Base-by-base conservation (phyloP, 2,797 vertebrate genomes). In the Lophotriccus pileatus region DNA sequence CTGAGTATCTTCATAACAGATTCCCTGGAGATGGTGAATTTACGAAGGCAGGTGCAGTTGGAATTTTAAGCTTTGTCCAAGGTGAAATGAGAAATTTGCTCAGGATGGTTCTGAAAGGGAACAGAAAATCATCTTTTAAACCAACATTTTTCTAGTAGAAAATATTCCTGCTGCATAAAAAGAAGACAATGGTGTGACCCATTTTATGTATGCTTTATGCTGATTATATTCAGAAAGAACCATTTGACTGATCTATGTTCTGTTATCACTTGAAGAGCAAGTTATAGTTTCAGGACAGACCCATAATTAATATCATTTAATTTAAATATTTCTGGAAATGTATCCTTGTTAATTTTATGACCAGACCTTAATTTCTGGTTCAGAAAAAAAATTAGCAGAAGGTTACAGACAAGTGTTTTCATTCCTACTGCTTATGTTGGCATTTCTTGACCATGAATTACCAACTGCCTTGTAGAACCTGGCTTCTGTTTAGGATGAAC, bases 131-230 rank as follows among this genome's bases (percentile, higher is more conserved):
- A 2, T 66, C 4, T 16, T 27, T 67, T 67, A 70, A 82, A 56
- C 1, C 5, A 18, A 12, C 6, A 17, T 2, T 1, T 44, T 84
- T 56, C 44, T 20, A 49, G 15, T 10, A 60, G 24, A 79, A 91
- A 52, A 1, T 41, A 18, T 19, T 47, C 14, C 14, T 17, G 18
- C 4, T 50, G 18, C 77, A 80, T 30, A 22, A 49, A 79, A 49
- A 50, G 9, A 44, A 36, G 21, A 16, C 28, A 68, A 22, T 16
- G 5, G 36, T 36, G 17, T 78, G 87, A 90, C 64, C 67, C 28
- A 66, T 92, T 94, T 94, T 80, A 14, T 30, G 5, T 23, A 8
- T 77, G 37, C 22, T 84, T 87, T 63, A 66, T 62, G 80, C 50
- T 58, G 46, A 70, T 87, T 87, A 25, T 28, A 72, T 47, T 21